These are phyloP conservation scores for Volucella inanis DNA, from an alignment of 2,888 invertebrate genomes.

Conservation along the genomic window DNA sequence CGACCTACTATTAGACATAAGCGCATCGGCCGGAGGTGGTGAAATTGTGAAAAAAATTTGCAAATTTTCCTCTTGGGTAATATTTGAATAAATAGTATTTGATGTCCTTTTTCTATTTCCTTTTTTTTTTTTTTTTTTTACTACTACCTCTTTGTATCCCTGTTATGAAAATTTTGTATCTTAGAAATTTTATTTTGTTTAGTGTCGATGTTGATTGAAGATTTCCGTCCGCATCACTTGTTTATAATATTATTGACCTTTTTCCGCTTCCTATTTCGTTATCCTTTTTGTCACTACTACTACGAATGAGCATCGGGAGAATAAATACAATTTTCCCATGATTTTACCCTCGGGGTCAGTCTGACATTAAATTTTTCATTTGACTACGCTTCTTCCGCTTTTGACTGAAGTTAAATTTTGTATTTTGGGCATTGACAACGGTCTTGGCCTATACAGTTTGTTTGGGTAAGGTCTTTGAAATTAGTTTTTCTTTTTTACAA, in stretches of 20 bases:
- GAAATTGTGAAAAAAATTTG: slow-evolving; percentile 49
- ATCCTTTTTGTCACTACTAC: slow-evolving; percentile 32
- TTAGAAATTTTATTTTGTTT: slow-evolving; percentile 47
- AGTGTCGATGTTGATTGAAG: slow-evolving; percentile 63
- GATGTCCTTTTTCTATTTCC: slow-evolving; percentile 6
- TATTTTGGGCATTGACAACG: slow-evolving; percentile 39
- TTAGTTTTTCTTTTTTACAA: slow-evolving; percentile 13
- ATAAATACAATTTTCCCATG: slow-evolving; percentile 42
- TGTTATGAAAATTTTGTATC: slow-evolving; percentile 47
- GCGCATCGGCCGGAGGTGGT: not conserved
- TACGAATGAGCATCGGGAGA: not conserved
- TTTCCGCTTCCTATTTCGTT: slow-evolving; percentile 12
- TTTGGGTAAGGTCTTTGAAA: not conserved
- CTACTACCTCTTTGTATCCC: slow-evolving; percentile 13
- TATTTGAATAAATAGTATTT: slow-evolving; percentile 57
- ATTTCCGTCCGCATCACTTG: slow-evolving; percentile 54
- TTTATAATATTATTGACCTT: slow-evolving; percentile 61
- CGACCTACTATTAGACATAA: not conserved
- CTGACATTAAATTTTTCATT: slow-evolving; percentile 63
- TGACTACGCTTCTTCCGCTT: slow-evolving; percentile 55
- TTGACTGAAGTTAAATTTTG: slow-evolving; percentile 22
- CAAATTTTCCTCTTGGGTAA: slow-evolving; percentile 57
- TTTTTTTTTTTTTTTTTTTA: not conserved
- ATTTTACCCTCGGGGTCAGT: slow-evolving; percentile 36
- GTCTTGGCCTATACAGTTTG: not conserved